These are phyloP conservation scores for Drosophila biarmipes DNA, from an alignment of 1,140 invertebrate species.

Conservation along the genomic window DNA sequence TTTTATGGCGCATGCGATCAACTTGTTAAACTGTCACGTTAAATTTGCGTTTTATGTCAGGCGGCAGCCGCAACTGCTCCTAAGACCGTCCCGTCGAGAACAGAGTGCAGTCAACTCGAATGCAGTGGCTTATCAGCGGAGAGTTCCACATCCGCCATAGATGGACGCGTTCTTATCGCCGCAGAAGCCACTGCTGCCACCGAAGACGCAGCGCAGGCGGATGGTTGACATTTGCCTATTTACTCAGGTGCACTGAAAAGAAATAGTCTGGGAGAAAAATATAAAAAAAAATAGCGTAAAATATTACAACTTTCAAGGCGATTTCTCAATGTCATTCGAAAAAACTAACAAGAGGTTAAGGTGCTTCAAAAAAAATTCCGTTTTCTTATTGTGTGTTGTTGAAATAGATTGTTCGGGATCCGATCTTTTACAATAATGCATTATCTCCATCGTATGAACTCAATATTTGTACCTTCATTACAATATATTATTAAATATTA, in stretches of 20 bases:
- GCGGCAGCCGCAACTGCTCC: slow-evolving; percentile 34
- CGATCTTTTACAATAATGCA: too few relatives aligned
- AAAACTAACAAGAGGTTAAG: too few relatives aligned
- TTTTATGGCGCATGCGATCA: slow-evolving; percentile 82
- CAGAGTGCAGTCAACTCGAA: slow-evolving; percentile 71
- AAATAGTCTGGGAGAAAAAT: background rate
- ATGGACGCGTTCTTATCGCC: slow-evolving; percentile 56
- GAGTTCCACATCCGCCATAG: slow-evolving; percentile 62
- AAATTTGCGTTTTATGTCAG: slow-evolving; percentile 81
- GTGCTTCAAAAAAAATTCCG: too few relatives aligned
- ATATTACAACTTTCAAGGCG: too few relatives aligned
- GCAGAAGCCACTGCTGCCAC: slow-evolving; percentile 34
- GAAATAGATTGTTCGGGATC: too few relatives aligned
- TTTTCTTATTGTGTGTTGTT: too few relatives aligned
- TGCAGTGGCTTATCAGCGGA: slow-evolving; percentile 58
- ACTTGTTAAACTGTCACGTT: slow-evolving; percentile 81
- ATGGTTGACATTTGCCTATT: slow-evolving; percentile 61
- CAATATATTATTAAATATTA: too few relatives aligned
- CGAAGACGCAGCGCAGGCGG: slow-evolving; percentile 16
- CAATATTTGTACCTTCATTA: too few relatives aligned
- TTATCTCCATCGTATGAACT: too few relatives aligned
- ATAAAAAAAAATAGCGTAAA: too few relatives aligned
- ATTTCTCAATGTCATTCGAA: background rate
- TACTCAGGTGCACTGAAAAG: slow-evolving; percentile 38
- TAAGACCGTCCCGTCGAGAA: slow-evolving; percentile 18